Evolutionary conservation across 2,797 vertebrate genomes (phyloP), one percentile per base, ranked within the genome.

Genomic region (Sylvia borin): DNA sequence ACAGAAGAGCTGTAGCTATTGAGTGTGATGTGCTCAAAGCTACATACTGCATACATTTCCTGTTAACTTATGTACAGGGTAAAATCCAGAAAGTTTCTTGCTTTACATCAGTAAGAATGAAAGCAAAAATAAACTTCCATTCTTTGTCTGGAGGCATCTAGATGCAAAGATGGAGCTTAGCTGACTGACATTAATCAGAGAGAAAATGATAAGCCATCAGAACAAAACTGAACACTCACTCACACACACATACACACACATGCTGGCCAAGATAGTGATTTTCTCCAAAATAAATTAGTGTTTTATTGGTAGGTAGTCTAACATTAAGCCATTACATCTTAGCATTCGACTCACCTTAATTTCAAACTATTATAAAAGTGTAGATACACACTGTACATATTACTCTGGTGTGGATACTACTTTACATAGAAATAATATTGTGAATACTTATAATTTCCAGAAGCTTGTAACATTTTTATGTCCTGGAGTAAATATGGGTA

Each of bases 11-110:
- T 54, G 25, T 8, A 81, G 48, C 6, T 25, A 10, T 11, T n/a
- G n/a, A n/a, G 25, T 0, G 0, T 29, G 57, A 50, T 3, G 2
- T 25, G 10, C 31, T 55, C 36, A 74, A 64, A 74, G 27, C 22
- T 38, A 36, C 48, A 4, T 13, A 13, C 10, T 22, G 34, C 1
- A 1, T 26, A 7, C 26, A 42, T 58, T 60, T 67, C 29, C 38
- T 57, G 4, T 53, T 55, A 73, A 27, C 12, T 55, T 10, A 27
- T 10, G n/a, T 13, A 25, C 9, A 38, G 16, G 27, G 10, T 32
- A 61, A 75, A 57, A 75, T 57, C 12, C 38, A 50, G 1, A 17
- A 20, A 26, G 7, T 18, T 57, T 65, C n/a, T 58, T 50, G 13
- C 13, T 80, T 61, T 58, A 29, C 5, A 20, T 36, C 20, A 32